Percentiles rank a stretch among this genome's conserved stretches.
phyloP scores from a whole-genome alignment of 2,113 vertebrate genomes.

The Pedionomus torquatus region DNA sequence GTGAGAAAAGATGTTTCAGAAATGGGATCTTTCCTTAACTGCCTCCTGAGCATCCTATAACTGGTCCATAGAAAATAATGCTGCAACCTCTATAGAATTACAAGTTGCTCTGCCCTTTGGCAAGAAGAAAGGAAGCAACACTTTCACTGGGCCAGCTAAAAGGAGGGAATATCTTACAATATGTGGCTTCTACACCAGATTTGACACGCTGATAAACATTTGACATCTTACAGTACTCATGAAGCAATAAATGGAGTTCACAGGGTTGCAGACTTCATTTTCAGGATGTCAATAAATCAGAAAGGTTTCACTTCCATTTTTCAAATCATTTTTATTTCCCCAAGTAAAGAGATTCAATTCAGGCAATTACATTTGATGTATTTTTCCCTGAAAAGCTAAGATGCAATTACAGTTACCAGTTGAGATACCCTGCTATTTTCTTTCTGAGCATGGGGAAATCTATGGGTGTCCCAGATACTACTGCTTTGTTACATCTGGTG shows the following conservation, averaged over 20 bases:
- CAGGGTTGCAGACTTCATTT: constrained; percentile 52
- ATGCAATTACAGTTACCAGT: background rate
- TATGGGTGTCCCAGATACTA: background rate
- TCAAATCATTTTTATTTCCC: constrained; percentile 33
- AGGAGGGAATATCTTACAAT: background rate
- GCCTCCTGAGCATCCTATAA: background rate
- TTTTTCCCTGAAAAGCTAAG: constrained; percentile 12
- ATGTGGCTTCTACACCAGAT: background rate
- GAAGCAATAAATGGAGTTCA: constrained; percentile 65
- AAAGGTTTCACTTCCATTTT: constrained; percentile 28
- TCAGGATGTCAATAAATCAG: constrained; percentile 50
- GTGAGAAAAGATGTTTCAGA: background rate
- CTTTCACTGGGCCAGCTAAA: background rate
- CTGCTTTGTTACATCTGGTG: background rate
- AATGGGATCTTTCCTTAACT: background rate
- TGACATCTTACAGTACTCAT: constrained; percentile 33
- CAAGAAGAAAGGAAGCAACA: background rate
- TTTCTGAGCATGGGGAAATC: background rate
- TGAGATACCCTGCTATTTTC: constrained; percentile 16
- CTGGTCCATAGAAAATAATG: background rate
- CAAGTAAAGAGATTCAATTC: constrained; percentile 13
- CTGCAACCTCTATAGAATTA: background rate
- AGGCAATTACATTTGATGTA: background rate
- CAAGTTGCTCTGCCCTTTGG: background rate
- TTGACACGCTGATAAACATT: constrained; percentile 16